Conservation (phyloP, 2,797 vertebrate species). For the Amphiprion clarkii region DNA sequence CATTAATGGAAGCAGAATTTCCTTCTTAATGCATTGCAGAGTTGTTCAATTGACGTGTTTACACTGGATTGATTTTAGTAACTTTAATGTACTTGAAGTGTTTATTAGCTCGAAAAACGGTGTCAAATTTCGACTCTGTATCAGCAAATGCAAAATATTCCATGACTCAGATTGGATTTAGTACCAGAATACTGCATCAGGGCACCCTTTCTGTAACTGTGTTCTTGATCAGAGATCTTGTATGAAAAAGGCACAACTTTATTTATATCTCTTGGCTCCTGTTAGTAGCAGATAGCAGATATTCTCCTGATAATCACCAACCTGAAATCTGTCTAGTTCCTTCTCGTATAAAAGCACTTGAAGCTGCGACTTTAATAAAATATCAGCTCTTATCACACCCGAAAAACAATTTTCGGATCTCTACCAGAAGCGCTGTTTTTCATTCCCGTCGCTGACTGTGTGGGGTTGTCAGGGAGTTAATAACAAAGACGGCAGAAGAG, state of each 20-base stretch:
- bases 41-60: too few relatives aligned
- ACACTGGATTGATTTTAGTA: too few relatives aligned
- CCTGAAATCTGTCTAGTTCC: conserved; percentile 4
- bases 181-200: too few relatives aligned
- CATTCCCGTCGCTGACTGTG: background rate
- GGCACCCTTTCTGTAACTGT: too few relatives aligned
- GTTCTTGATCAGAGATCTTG: background rate
- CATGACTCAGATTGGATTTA: too few relatives aligned
- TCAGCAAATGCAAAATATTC: too few relatives aligned
- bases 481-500: background rate
- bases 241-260: too few relatives aligned
- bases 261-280: background rate
- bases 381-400: background rate
- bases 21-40: too few relatives aligned
- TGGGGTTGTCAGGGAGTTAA: conserved; percentile 20
- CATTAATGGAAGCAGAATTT: too few relatives aligned
- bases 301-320: background rate
- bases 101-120: too few relatives aligned
- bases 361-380: conserved; percentile 8
- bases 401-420: background rate
- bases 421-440: conserved; percentile 1
- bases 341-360: background rate
- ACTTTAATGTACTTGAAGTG: too few relatives aligned
- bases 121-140: too few relatives aligned
- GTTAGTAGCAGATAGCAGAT: background rate